Evolutionary conservation across 37 sponge, comb jelly and placozoan species (phyloP).

Genomic region (Bolinopsis microptera): DNA sequence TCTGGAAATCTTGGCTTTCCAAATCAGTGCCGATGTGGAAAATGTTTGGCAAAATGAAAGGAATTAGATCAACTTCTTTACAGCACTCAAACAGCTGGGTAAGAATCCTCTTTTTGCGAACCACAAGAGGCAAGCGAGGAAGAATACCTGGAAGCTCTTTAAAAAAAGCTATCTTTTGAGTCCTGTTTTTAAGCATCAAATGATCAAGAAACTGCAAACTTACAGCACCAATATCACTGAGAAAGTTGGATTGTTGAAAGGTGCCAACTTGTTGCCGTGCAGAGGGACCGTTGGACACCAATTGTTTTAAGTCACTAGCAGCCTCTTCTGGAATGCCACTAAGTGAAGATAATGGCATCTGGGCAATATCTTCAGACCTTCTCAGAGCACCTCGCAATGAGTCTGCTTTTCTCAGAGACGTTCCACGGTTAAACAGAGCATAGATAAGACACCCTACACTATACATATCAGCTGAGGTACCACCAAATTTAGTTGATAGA

Average conservation of each 20-base stretch:
- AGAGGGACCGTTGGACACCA: background rate
- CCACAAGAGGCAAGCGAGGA: background rate
- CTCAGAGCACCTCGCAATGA: background rate
- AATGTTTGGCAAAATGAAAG: constrained; percentile 48
- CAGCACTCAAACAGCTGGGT: constrained; percentile 33
- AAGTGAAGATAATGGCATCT: background rate
- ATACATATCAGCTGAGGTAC: constrained; percentile 43
- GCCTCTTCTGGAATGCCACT: background rate
- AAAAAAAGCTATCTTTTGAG: constrained; percentile 29
- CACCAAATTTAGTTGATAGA: constrained; percentile 7
- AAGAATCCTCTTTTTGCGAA: background rate
- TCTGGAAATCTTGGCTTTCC: constrained; percentile 26
- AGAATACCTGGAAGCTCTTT: constrained; percentile 39
- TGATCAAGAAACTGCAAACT: constrained; percentile 43
- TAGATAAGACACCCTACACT: constrained; percentile 57
- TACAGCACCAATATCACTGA: constrained; percentile 47
- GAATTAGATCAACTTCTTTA: constrained; percentile 57
- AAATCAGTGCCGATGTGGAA: constrained; percentile 42
- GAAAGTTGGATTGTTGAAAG: constrained; percentile 6
- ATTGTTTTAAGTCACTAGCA: background rate
- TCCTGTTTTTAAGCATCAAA: constrained; percentile 35
- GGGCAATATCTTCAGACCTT: background rate
- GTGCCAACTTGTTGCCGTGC: background rate
- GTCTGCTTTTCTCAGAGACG: background rate
- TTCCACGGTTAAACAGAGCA: constrained; percentile 30